Evolutionary conservation across 2,797 vertebrate genomes (phyloP), one percentile per base, ranked within the genome.

Genomic region (Fundulus diaphanus): DNA sequence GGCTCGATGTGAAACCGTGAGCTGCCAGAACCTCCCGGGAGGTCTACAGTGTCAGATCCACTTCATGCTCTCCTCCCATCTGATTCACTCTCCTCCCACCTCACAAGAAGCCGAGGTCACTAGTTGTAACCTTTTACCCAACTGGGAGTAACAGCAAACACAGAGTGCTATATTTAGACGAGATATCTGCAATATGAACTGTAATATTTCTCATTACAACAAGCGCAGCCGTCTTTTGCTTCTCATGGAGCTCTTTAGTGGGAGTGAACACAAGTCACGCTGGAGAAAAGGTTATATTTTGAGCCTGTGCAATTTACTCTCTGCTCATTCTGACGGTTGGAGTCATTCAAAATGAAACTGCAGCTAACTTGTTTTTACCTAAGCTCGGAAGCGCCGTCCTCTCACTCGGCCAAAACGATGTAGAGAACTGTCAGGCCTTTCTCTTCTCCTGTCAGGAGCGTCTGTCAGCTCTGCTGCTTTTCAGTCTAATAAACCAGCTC

Each of bases 111-210:
- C 78, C 63, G 83, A 91, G 87, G 91, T 90, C 88, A 89, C 74
- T 37, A 61, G 52, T 76, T 91, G 86, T 89, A 93, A 94, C 90
- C 92, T 93, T 90, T 92, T 81, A 89, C 91, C 86, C 89, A 79
- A 79, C 46, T 44, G 75, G 84, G 86, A 88, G 11, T 78, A 77
- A 88, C 94, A 93, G 90, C 85, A 91, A 92, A 94, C 83, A 82
- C 8, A 7, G 76, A 76, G 77, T 87, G 82, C 87, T 91, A 90
- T 93, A 92, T 93, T 92, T 91, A 84, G 89, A 91, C 85, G 72
- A 80, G 52, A 44, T 20, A 76, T 73, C 20, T 83, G 84, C 37
- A 88, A 90, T 76, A 86, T 89, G 90, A 90, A 90, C 77, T 77
- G 75, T 77, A 82, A 82, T 82, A 78, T 87, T 77, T 90, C 76